Base-by-base conservation (phyloP, 2,113 vertebrate species). In the Australoheros scitulus region DNA sequence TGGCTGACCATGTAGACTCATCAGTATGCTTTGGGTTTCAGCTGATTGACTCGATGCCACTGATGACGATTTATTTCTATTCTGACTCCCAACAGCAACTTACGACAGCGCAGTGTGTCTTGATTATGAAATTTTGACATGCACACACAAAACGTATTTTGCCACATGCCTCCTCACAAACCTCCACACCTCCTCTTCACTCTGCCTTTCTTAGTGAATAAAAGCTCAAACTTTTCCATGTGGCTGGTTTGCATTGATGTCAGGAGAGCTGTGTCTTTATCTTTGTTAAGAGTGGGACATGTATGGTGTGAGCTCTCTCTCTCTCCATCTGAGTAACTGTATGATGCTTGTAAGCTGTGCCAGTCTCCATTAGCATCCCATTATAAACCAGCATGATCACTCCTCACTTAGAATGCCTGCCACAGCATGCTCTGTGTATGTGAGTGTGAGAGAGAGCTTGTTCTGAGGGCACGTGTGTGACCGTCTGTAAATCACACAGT, bases 311-410 rank as follows among this genome's bases (percentile, higher is more conserved):
- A 80, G 77, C 80, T 59, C 58, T 74, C 41, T 24, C 81, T 76
- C 41, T 75, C 72, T 47, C 80, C 75, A 65, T 77, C 76, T 60
- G 79, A 88, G 76, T 87, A 88, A 79, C 87, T 91, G 88, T 81
- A 50, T 81, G 89, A 91, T 81, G 90, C 86, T 93, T 91, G 88
- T 91, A 87, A 91, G 82, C 93, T 87, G 90, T 93, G 92, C 92
- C 93, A 94, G 93, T 90, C 91, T 79, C 93, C 93, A 95, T 95
- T 94, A 94, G 93, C 94, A 94, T 94, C 94, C 94, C 93, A 94
- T 95, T 94, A 94, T 84, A 91, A 93, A 93, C 64, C 94, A 94
- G 93, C 94, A 94, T 92, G 94, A 94, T 93, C 90, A 90, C 89
- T 91, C 88, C 79, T 92, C 90, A 92, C 86, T 92, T 84, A 87